phyloP scores from a whole-genome alignment of 2,888 invertebrate species.

The Nomada fabriciana region DNA sequence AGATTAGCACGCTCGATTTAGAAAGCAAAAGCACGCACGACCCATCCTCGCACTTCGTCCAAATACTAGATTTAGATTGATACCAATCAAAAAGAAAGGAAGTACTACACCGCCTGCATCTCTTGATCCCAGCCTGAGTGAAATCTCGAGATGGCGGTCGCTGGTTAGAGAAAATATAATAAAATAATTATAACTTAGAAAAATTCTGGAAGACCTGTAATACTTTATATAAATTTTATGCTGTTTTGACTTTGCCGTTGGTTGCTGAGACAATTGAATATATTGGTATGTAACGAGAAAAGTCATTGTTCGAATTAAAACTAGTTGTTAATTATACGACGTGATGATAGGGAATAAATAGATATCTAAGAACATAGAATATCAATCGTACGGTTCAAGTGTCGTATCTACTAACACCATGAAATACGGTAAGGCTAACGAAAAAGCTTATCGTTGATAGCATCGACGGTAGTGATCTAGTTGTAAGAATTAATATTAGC shows the following conservation, averaged over 20 bases:
- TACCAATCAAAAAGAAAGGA: conserved; percentile 79
- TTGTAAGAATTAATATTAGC: conserved; percentile 71
- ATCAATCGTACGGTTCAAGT: conserved; percentile 66
- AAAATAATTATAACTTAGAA: conserved; percentile 72
- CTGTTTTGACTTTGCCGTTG: conserved; percentile 67
- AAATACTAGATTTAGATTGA: conserved; percentile 82
- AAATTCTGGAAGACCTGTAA: conserved; percentile 80
- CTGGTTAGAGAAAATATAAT: conserved; percentile 72
- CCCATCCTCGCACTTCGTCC: conserved; percentile 83
- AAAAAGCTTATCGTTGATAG: conserved; percentile 68
- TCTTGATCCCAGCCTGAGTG: conserved; percentile 66
- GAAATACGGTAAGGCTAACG: conserved; percentile 60
- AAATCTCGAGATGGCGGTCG: conserved; percentile 68
- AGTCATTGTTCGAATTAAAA: conserved; percentile 67
- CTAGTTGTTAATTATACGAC: conserved; percentile 69
- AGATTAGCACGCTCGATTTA: conserved; percentile 75
- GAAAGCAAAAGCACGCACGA: conserved; percentile 79
- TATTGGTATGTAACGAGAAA: conserved; percentile 65
- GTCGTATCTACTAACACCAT: conserved; percentile 67
- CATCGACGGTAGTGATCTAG: conserved; percentile 71
- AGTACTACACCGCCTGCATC: conserved; percentile 64
- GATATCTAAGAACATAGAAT: conserved; percentile 51
- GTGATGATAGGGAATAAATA: conserved; percentile 68
- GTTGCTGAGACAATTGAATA: conserved; percentile 71
- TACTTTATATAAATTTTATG: conserved; percentile 73